Conservation (phyloP, 2,797 vertebrate species). For the Rhynchotus rufescens region DNA sequence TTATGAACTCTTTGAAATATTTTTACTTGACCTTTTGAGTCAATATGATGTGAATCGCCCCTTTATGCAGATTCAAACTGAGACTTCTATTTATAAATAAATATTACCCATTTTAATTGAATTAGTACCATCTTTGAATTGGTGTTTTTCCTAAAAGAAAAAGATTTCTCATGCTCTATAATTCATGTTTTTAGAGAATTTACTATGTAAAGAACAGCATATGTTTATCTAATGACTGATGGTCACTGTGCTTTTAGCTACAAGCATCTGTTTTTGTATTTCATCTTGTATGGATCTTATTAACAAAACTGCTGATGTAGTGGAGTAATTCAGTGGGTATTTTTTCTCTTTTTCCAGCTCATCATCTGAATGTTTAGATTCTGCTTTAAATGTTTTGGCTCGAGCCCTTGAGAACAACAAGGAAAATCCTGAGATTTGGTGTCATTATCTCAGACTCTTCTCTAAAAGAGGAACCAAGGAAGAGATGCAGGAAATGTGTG, state of each 20-base stretch:
- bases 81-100: background rate
- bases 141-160: background rate
- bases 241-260: background rate
- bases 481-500: slow-evolving; percentile 97
- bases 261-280: background rate
- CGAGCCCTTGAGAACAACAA: slow-evolving; percentile 95
- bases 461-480: slow-evolving; percentile 89
- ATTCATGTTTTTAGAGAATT: background rate
- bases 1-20: background rate
- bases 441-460: slow-evolving; percentile 94
- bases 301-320: too few relatives aligned
- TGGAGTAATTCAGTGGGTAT: background rate
- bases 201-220: background rate
- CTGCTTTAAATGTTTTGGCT: slow-evolving; percentile 93
- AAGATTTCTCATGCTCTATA: background rate
- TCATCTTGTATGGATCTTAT: background rate
- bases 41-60: background rate
- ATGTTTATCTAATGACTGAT: accelerated
- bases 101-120: background rate
- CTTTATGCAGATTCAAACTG: background rate
- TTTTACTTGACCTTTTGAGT: background rate
- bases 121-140: background rate
- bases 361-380: slow-evolving; percentile 89
- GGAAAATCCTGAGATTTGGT: slow-evolving; percentile 94
- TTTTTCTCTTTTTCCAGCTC: slow-evolving; percentile 74